Evolutionary conservation across 2,888 invertebrate species (phyloP), one percentile per base, ranked within the genome.

Genomic region (Microctonus aethiopoides): DNA sequence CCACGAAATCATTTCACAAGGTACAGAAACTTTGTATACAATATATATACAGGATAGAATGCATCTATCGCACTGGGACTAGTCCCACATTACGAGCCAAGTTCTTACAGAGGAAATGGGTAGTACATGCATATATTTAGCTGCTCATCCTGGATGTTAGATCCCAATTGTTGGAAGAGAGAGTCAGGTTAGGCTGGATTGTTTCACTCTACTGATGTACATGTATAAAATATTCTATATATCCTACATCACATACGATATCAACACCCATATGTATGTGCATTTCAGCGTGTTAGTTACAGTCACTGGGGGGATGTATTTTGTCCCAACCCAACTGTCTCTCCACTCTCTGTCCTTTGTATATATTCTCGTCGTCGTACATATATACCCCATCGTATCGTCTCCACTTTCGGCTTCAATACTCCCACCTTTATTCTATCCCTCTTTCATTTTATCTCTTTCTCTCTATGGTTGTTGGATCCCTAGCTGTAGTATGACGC

Each of bases 221-320:
- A 26, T 26, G 24, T 62, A 16, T 46, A 39, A n/a, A n/a, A n/a
- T n/a, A n/a, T n/a, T n/a, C n/a, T n/a, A n/a, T n/a, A n/a, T n/a
- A n/a, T 54, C 7, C 29, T 29, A 29, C 29, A 5, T 5, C 7
- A n/a, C 29, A 5, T 7, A 26, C 57, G n/a, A 29, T 32, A n/a
- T 16, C n/a, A 10, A 16, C 36, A 34, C 26, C n/a, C 13, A 16
- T 71, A 65, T 64, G 69, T 74, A 69, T 72, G 71, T 71, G 72
- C 73, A 72, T 73, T 74, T 75, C 67, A 74, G 75, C 72, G 74
- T 74, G 74, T 74, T 70, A 70, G 75, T 74, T 77, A 68, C 78
- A 79, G 78, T 80, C 80, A 79, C 76, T 60, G n/a, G 68, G 76
- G 76, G 77, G 78, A 78, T 76, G 74, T 57, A 29, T 32, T 34